These are phyloP conservation scores for Monoplex corrugatus DNA, from an alignment of 2,888 invertebrate genomes.

Conservation along the genomic window DNA sequence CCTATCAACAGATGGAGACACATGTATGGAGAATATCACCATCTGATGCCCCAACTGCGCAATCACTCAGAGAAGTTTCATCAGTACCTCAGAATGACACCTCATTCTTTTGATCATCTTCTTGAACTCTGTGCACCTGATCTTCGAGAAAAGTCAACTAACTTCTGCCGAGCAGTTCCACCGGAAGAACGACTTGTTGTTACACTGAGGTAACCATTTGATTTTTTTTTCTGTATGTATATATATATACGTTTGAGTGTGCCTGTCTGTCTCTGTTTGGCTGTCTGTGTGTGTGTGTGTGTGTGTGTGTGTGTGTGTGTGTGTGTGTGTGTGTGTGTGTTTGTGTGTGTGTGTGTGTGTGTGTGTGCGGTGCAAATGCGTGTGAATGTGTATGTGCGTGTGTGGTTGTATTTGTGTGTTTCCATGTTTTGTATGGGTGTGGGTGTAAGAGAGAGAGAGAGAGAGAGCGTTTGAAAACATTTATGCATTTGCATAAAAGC, in stretches of 20 bases:
- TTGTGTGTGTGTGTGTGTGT: neutral
- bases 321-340: neutral
- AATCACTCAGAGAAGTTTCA: too few species aligned
- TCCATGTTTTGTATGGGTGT: neutral
- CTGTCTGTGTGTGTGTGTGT: neutral
- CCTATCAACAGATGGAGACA: too few species aligned
- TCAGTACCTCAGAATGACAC: too few species aligned
- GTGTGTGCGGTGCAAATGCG: too few species aligned
- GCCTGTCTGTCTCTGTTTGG: neutral
- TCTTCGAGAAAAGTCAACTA: constrained; percentile 27
- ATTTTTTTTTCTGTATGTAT: neutral
- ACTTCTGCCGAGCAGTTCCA: constrained; percentile 43
- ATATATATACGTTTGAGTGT: neutral
- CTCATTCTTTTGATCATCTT: too few species aligned
- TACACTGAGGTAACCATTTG: constrained; percentile 37
- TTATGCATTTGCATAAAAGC: neutral
- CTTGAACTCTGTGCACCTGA: constrained; percentile 48
- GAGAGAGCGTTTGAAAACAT: neutral
- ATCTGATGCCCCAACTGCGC: too few species aligned
- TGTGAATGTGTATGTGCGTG: neutral
- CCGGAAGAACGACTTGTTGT: constrained; percentile 45
- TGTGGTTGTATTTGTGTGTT: neutral
- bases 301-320: neutral
- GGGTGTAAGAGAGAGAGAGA: constrained; percentile 1
- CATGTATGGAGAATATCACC: too few species aligned